Percentiles rank a stretch among this genome's conserved stretches.
Evolutionary conservation across 2,888 invertebrate genomes (phyloP).

Genomic region (Cistogaster globosa): DNA sequence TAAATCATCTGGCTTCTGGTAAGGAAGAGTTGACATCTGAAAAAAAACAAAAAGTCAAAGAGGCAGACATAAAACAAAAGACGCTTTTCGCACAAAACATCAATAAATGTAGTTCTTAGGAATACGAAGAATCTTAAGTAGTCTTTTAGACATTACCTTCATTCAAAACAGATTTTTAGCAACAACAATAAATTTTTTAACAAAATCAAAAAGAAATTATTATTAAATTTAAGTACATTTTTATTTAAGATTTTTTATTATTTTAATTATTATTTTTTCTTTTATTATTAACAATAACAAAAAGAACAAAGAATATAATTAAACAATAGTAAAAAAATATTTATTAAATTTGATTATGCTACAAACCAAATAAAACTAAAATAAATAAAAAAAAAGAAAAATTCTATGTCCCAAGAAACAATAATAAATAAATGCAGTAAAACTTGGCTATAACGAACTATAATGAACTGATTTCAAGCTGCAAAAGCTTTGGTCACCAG

Average conservation of each 20-base stretch:
- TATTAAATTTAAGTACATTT: slow-evolving; percentile 1
- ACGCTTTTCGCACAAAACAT: slow-evolving; percentile 66
- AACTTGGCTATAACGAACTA: no score
- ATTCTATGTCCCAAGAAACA: neutral
- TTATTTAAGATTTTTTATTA: slow-evolving; percentile 1
- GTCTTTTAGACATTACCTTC: slow-evolving; percentile 9
- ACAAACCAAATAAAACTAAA: slow-evolving; percentile 48
- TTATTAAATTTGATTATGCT: slow-evolving; percentile 50
- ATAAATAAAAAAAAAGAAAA: slow-evolving; percentile 4
- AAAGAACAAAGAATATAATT: slow-evolving; percentile 9
- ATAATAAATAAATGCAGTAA: neutral
- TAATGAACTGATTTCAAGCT: no score
- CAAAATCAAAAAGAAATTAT: slow-evolving; percentile 29
- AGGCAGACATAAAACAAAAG: slow-evolving; percentile 38
- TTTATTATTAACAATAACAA: slow-evolving; percentile 8
- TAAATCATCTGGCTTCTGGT: slow-evolving; percentile 93
- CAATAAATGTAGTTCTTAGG: slow-evolving; percentile 42
- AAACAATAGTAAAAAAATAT: slow-evolving; percentile 21
- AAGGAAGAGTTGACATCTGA: slow-evolving; percentile 79
- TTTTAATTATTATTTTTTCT: slow-evolving; percentile 2
- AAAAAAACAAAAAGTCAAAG: slow-evolving; percentile 9
- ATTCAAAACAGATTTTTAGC: slow-evolving; percentile 24
- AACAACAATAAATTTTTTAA: slow-evolving; percentile 28
- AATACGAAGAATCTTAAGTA: slow-evolving; percentile 20
- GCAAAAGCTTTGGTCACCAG: no score